Evolutionary conservation across 2,113 vertebrate species (phyloP).

Genomic region (Struthidea cinerea): DNA sequence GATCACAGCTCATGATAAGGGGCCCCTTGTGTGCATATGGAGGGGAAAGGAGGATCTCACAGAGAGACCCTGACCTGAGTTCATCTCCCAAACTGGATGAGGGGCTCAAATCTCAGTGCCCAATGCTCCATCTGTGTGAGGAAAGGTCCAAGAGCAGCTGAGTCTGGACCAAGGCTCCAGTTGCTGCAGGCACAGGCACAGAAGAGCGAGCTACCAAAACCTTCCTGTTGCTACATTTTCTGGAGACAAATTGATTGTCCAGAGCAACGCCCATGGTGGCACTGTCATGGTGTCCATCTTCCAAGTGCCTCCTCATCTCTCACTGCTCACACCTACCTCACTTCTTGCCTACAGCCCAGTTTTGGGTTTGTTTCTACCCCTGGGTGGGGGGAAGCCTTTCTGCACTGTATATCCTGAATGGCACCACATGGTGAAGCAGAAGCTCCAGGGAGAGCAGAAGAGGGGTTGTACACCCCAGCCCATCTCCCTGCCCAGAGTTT

Average conservation of each 20-base stretch:
- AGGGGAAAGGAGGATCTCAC: not conserved
- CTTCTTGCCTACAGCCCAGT: not conserved
- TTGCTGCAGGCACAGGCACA: not conserved
- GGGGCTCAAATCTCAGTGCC: not conserved
- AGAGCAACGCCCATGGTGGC: not conserved
- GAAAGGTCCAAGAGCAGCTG: not conserved
- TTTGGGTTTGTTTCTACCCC: not conserved
- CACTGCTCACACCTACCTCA: not conserved
- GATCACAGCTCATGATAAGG: rapidly evolving
- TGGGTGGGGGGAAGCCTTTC: not conserved
- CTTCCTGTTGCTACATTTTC: not conserved
- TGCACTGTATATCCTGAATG: rapidly evolving
- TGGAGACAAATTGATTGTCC: not conserved
- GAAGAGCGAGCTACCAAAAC: not conserved
- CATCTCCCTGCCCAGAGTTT: not conserved
- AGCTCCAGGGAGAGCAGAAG: not conserved
- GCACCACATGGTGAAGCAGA: not conserved
- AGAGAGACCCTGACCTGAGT: not conserved
- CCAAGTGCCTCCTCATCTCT: not conserved
- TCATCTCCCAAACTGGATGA: not conserved
- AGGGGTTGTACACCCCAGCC: not conserved
- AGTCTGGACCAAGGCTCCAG: not conserved
- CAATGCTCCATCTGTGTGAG: not conserved
- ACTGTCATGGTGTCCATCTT: not conserved
- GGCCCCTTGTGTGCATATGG: rapidly evolving